Base-by-base conservation (phyloP, 2,113 vertebrate genomes). In the Psittacara wagleri region DNA sequence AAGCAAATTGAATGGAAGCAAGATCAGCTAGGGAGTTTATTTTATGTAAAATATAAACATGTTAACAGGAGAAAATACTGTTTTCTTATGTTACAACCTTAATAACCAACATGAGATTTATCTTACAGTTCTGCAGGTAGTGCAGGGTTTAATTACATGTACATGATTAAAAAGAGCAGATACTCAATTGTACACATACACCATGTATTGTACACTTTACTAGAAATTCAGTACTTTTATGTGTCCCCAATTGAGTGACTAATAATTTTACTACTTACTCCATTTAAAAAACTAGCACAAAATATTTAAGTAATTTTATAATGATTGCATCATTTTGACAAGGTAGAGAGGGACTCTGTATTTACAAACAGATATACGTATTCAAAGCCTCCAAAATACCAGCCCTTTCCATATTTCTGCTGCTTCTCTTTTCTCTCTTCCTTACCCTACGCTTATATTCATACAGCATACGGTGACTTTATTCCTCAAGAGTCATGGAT, bases 21-120 rank as follows among this genome's bases (percentile, higher is more conserved):
- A 64, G 29, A 75, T 95, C 88, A 94, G 79, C 64, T 57, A 92
- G 61, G 61, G 88, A 93, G 25, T 94, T 97, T 94, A 94, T 96
- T 97, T 97, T 95, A 94, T 95, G 88, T 84, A 96, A 96, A 96
- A 97, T 95, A 95, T 75, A 94, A 97, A 95, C 90, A 94, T 31
- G 73, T 95, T 88, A 95, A 85, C 88, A 96, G 93, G 62, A 94
- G 73, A 96, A 94, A 96, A 95, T 91, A 92, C 77, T 88, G 55
- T 83, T 94, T 93, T 96, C 88, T 91, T 92, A 91, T 96, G 92
- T 96, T 96, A 95, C 95, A 94, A 61, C 72, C 92, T 95, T 92
- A 80, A 95, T 94, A 96, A 86, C 86, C 88, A 92, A 96, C 61
- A 80, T 46, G 63, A 94, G 41, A 74, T 83, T 85, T 95, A 95